A percentile compares a stretch with the other conserved stretches of the same genome.
These are phyloP conservation scores for Anticlea derivata DNA, from an alignment of 2,888 invertebrate species.

Conservation along the genomic window DNA sequence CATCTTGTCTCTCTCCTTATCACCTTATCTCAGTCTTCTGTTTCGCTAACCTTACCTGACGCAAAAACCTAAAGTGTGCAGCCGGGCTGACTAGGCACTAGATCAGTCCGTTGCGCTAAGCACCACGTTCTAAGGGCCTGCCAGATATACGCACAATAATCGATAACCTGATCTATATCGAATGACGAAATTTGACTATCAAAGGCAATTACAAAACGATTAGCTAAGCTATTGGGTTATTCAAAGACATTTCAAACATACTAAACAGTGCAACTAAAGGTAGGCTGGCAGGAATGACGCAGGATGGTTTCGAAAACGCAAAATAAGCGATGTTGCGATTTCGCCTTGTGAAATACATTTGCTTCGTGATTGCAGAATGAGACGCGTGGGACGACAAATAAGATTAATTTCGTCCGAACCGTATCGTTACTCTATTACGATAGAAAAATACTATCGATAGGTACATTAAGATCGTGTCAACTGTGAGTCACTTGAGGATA, in stretches of 20 bases:
- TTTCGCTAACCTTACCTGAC: too few relatives aligned
- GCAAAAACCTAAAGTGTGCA: too few relatives aligned
- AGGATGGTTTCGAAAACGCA: conserved; percentile 80
- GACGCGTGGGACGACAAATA: conserved; percentile 78
- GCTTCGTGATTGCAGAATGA: conserved; percentile 68
- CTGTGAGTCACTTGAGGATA: conserved; percentile 1
- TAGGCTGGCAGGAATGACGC: conserved; percentile 73
- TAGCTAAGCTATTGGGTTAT: conserved; percentile 22
- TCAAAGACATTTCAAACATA: conserved; percentile 24
- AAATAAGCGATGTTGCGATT: conserved; percentile 82
- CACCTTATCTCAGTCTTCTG: too few relatives aligned
- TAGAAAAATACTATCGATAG: conserved; percentile 32
- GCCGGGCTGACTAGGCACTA: too few relatives aligned
- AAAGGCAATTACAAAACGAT: conserved; percentile 22
- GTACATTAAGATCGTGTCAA: too few relatives aligned
- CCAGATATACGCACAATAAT: conserved; percentile 14
- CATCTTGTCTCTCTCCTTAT: too few relatives aligned
- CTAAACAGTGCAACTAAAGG: conserved; percentile 32
- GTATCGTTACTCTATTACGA: conserved; percentile 51
- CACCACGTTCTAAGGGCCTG: conserved; percentile 8
- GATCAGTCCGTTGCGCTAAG: conserved; percentile 18
- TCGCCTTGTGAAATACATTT: conserved; percentile 77
- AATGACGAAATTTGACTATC: conserved; percentile 22
- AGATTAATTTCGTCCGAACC: conserved; percentile 68
- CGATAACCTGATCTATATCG: conserved; percentile 19